Evolutionary conservation across 2,888 invertebrate genomes (phyloP).

Genomic region (Pegoplata infirma): DNA sequence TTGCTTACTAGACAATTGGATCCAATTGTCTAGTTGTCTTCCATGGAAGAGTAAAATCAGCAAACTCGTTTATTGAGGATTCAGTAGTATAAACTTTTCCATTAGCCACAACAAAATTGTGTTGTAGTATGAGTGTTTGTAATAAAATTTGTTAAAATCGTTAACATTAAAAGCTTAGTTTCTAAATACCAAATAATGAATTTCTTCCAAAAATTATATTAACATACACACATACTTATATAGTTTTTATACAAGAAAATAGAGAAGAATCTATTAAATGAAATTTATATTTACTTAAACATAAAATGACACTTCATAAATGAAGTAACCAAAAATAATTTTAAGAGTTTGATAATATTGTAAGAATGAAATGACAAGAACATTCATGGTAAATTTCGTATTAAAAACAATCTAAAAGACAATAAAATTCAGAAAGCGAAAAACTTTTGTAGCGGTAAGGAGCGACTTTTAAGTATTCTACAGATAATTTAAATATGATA

Average conservation of each 20-base stretch:
- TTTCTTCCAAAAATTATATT: neutral
- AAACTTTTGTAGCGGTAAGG: too few species aligned
- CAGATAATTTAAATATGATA: too few species aligned
- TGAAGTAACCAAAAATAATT: neutral
- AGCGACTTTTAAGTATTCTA: too few species aligned
- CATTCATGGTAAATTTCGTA: neutral
- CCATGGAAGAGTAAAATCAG: too few species aligned
- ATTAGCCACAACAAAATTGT: too few species aligned
- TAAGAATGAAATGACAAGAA: neutral
- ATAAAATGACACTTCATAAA: neutral
- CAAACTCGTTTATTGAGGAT: too few species aligned
- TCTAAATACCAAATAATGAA: conserved; percentile 36
- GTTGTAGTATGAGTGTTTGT: too few species aligned
- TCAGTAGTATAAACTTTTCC: conserved; percentile 35
- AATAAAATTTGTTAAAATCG: conserved; percentile 20
- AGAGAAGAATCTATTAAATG: neutral
- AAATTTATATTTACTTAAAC: neutral
- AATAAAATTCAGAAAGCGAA: neutral
- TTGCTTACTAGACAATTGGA: too few species aligned
- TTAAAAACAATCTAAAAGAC: neutral
- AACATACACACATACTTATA: neutral
- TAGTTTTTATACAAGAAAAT: neutral
- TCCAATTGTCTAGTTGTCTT: too few species aligned
- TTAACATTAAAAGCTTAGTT: conserved; percentile 41
- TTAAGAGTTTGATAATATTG: neutral